A percentile compares a stretch with the other conserved stretches of the same genome.
These are phyloP conservation scores for Rissa tridactyla DNA, from an alignment of 2,113 vertebrate genomes.

Conservation along the genomic window DNA sequence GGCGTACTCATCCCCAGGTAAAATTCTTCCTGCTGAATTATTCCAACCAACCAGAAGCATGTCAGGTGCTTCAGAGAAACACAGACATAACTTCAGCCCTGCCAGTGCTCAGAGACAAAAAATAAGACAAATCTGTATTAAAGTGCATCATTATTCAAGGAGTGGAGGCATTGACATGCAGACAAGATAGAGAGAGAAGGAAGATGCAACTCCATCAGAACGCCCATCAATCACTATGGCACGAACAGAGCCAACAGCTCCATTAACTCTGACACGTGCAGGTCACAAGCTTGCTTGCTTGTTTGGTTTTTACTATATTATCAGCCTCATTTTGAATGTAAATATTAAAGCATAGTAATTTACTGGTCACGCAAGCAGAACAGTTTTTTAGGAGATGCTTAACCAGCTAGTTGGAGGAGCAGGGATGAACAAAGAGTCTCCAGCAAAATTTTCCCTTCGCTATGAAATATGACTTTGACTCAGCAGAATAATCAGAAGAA, in stretches of 20 bases:
- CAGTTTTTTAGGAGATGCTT: neutral
- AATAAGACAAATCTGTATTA: neutral
- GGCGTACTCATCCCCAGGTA: neutral
- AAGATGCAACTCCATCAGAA: constrained; percentile 1
- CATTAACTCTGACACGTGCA: constrained; percentile 1
- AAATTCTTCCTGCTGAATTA: neutral
- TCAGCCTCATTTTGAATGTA: neutral
- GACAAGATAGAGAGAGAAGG: neutral
- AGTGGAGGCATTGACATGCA: constrained; percentile 2
- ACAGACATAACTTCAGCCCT: neutral
- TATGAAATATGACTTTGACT: neutral
- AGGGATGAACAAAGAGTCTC: neutral
- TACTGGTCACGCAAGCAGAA: neutral
- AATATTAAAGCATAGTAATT: neutral
- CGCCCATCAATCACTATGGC: neutral
- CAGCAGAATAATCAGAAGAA: neutral
- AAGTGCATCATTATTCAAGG: constrained; percentile 6
- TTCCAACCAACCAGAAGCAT: neutral
- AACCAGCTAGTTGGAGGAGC: neutral
- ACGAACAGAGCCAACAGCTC: neutral
- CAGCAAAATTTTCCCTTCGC: neutral
- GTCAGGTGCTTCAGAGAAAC: neutral
- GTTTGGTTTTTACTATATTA: neutral
- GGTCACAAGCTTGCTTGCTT: neutral
- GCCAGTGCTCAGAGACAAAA: neutral